phyloP scores from a whole-genome alignment of 2,797 vertebrate species.

The Spea hammondii region DNA sequence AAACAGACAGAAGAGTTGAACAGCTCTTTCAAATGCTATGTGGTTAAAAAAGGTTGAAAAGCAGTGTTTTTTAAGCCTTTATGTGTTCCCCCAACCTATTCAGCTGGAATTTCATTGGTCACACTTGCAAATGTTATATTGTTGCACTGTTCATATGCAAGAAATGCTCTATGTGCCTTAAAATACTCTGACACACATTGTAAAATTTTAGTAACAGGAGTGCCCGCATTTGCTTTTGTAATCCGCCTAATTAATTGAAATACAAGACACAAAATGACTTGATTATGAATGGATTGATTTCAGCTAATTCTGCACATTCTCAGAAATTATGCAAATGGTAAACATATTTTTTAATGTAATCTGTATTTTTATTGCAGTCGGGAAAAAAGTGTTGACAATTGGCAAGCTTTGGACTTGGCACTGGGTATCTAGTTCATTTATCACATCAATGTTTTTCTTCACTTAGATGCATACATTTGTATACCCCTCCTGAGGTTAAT shows the following conservation, averaged over 20 bases:
- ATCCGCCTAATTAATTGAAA: too few species aligned
- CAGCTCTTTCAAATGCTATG: too few species aligned
- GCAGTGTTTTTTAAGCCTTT: too few species aligned
- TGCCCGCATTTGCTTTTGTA: background rate
- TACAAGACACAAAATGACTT: conserved; percentile 7
- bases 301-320: conserved; percentile 40
- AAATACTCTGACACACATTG: background rate
- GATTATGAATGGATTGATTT: conserved; percentile 23
- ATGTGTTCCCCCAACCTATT: too few species aligned
- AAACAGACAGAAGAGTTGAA: too few species aligned
- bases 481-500: conserved; percentile 35
- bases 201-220: background rate
- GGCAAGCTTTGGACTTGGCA: conserved; percentile 37
- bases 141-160: too few species aligned
- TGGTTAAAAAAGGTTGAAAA: too few species aligned
- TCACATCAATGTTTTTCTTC: conserved; percentile 20
- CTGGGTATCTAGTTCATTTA: conserved; percentile 27
- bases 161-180: too few species aligned
- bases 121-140: too few species aligned
- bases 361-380: conserved; percentile 24
- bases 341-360: conserved; percentile 36
- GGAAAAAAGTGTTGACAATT: conserved; percentile 15
- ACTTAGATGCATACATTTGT: conserved; percentile 6
- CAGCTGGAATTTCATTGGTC: too few species aligned
- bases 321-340: conserved; percentile 29